Evolutionary conservation across 2,888 invertebrate species (phyloP), one percentile per base, ranked within the genome.

Genomic region (Eilema sororculum): DNA sequence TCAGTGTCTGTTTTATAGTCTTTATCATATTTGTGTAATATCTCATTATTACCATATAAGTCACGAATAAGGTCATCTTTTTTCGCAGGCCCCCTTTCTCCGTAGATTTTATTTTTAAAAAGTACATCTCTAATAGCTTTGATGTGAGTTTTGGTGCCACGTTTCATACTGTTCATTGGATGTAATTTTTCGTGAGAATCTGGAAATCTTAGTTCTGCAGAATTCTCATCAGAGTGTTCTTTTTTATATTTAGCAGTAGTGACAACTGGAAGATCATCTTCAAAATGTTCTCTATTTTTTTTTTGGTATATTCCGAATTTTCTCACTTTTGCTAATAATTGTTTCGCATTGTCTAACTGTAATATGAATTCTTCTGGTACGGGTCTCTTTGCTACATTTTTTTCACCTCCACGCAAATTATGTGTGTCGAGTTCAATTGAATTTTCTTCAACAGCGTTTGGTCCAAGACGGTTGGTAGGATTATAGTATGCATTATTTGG

Each of bases 401-500:
- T 33, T 13, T 37, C 13, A 8, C 68, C 62, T n/a, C 25, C 25
- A 12, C 68, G 37, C 33, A 68, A 33, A 16, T 8, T 13, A 22
- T 24, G 28, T 12, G 62, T 57, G 2, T 68, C 68, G 3, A 68
- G 20, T 68, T 62, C 68, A 62, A 68, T 57, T 5, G 61, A 58
- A 25, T 60, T 56, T 22, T 66, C 64, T 9, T 84, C 80, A 4
- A 68, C 70, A 20, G 71, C 65, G 52, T 89, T 87, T 0, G 89
- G 89, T 22, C 88, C 90, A 13, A 84, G 84, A 28, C 84, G 84
- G 71, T 92, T 92, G 16, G 83, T 68, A 8, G 91, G 82, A 66
- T 89, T 89, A 52, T 84, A 92, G 72, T 88, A 86, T 2, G 90
- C 92, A 56, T 89, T 84, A 10, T 87, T 76, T 0, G 91, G 87